A percentile compares a stretch with the other conserved stretches of the same genome.
Evolutionary conservation across 2,113 vertebrate species (phyloP).

Genomic region (Numenius arquata): DNA sequence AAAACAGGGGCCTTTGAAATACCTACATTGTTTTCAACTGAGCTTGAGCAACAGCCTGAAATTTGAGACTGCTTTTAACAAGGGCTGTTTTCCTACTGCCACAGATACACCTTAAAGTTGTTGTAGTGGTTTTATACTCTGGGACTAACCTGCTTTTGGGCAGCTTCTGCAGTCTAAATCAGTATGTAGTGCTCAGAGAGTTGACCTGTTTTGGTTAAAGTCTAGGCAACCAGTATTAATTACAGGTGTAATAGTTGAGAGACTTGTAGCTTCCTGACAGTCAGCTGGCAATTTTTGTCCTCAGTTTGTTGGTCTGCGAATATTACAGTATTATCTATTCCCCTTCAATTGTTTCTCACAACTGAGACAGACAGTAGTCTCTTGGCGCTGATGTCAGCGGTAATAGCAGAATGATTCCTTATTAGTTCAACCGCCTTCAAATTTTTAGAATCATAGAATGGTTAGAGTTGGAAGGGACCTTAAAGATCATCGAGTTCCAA

Average conservation of each 20-base stretch:
- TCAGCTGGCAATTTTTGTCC: background rate
- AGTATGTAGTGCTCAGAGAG: background rate
- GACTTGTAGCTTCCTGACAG: background rate
- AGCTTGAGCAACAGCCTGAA: background rate
- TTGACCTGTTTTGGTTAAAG: background rate
- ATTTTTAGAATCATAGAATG: no score
- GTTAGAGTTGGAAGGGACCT: no score
- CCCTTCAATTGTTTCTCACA: background rate
- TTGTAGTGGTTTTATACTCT: background rate
- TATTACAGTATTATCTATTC: background rate
- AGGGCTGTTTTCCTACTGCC: background rate
- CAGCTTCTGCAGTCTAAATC: background rate
- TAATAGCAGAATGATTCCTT: background rate
- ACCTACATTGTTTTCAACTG: background rate
- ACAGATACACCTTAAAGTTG: background rate
- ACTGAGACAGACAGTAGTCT: background rate
- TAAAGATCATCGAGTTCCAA: no score
- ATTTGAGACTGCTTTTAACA: background rate
- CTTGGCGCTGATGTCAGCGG: background rate
- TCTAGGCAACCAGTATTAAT: background rate
- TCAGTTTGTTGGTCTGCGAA: background rate
- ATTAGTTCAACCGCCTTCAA: background rate
- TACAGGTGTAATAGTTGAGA: background rate
- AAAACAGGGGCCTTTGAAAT: background rate
- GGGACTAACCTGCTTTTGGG: background rate